phyloP scores from a whole-genome alignment of 2,797 vertebrate species.

The Poeciliopsis turneri region DNA sequence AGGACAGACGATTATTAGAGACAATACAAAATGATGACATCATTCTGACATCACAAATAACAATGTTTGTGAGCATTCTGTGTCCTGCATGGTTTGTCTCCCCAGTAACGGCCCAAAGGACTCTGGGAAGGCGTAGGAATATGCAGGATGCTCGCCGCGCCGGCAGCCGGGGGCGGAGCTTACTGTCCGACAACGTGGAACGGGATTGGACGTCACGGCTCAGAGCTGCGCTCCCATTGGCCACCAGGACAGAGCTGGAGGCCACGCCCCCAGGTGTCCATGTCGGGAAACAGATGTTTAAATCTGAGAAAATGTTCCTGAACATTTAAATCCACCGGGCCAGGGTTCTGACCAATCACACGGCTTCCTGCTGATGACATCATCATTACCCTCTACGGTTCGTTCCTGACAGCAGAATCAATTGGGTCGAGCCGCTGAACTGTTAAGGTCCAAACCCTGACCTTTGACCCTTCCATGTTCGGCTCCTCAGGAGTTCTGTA shows the following conservation, averaged over 20 bases:
- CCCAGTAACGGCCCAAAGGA: constrained; percentile 71
- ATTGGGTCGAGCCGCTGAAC: too few relatives aligned
- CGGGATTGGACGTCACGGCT: constrained; percentile 74
- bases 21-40: too few relatives aligned
- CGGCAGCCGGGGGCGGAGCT: constrained; percentile 60
- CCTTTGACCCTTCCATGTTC: not conserved
- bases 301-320: not conserved
- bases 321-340: not conserved
- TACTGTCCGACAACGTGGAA: constrained; percentile 76
- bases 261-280: constrained; percentile 84
- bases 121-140: constrained; percentile 77
- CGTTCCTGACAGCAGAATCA: too few relatives aligned
- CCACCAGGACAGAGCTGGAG: constrained; percentile 88
- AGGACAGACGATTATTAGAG: too few relatives aligned
- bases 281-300: constrained; percentile 52
- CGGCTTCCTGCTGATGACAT: not conserved
- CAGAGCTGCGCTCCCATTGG: constrained; percentile 82
- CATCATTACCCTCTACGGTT: not conserved
- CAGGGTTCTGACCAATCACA: not conserved
- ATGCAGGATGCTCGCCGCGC: constrained; percentile 72
- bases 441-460: too few relatives aligned
- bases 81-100: constrained; percentile 80
- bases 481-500: not conserved
- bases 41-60: not conserved
- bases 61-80: constrained; percentile 9